Base-by-base conservation (phyloP, 1,140 invertebrate species). In the Drosophila lacertosa region DNA sequence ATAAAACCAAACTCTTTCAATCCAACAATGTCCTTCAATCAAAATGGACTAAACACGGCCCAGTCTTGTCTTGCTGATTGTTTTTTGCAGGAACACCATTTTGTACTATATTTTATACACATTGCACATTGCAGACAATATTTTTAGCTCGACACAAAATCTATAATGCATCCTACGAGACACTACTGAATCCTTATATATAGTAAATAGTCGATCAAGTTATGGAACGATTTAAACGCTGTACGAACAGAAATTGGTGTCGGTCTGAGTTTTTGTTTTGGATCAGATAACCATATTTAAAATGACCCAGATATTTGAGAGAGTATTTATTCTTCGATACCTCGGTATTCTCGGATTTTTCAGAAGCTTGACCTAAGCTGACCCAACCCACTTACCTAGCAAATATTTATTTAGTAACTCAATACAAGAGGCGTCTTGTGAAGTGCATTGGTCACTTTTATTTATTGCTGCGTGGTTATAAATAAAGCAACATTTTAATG, bases 331-430 rank as follows among this genome's bases (percentile, higher is more conserved):
- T 9, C 15, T 81, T 70, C 58, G 35, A 62, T n/a, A n/a, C n/a
- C 59, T 42, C 62, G 55, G 53, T 55, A 70, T 77, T 77, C n/a
- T n/a, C n/a, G n/a, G n/a, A n/a, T n/a, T n/a, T n/a, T n/a, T n/a
- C n/a, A n/a, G n/a, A n/a, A n/a, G n/a, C n/a, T n/a, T n/a, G 60
- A 82, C 64, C 68, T 65, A 66, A 84, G 68, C 77, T 45, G 75
- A 64, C 55, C 68, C 57, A 50, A 44, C 32, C 33, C n/a, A 59
- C 29, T n/a, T n/a, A n/a, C n/a, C n/a, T n/a, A 63, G 74, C 73
- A 81, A 63, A 74, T 82, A 78, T 73, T 69, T 81, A 81, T 66
- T 78, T 65, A 83, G 29, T 24, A 37, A 20, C 9, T 20, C 35
- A 40, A 50, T 66, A 32, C 2, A 51, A 13, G 7, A 22, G 2